These are phyloP conservation scores for Philopotamus ludificatus DNA, from an alignment of 1,140 invertebrate genomes.

Conservation along the genomic window DNA sequence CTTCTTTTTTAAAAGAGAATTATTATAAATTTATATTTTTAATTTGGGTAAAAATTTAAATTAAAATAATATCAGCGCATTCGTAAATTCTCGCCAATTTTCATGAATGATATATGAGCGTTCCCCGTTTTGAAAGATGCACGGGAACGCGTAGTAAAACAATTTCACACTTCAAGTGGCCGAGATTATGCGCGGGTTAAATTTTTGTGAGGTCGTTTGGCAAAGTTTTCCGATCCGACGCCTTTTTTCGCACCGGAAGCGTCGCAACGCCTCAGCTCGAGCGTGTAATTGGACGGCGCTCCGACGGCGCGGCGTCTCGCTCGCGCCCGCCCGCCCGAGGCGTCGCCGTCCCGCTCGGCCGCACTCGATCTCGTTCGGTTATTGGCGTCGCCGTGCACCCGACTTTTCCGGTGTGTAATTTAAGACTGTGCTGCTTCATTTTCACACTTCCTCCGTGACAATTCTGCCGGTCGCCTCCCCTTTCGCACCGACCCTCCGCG, in stretches of 20 bases:
- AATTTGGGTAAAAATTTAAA: too few relatives aligned
- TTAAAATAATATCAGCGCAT: too few relatives aligned
- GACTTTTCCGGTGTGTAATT: constrained; percentile 37
- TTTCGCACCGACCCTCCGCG: too few relatives aligned
- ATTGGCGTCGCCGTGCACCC: constrained; percentile 28
- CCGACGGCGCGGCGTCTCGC: constrained; percentile 44
- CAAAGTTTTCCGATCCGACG: constrained; percentile 34
- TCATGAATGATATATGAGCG: too few relatives aligned
- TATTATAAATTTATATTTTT: too few relatives aligned
- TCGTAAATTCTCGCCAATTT: too few relatives aligned
- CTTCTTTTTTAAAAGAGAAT: too few relatives aligned
- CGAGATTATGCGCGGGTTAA: background rate
- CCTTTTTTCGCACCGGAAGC: constrained; percentile 37
- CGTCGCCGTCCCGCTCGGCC: constrained; percentile 21
- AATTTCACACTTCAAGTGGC: background rate
- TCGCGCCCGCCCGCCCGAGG: constrained; percentile 26
- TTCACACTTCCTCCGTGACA: constrained; percentile 40
- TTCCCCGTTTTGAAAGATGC: too few relatives aligned
- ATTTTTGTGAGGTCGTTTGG: background rate
- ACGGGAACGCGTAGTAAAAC: background rate
- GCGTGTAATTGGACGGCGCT: constrained; percentile 59
- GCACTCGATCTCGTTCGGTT: constrained; percentile 43
- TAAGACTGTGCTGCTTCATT: constrained; percentile 37
- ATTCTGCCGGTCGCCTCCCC: constrained; percentile 19
- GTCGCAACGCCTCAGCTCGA: constrained; percentile 47